Conservation (phyloP, 1,140 invertebrate genomes). For the Zaprionus ornatus region DNA sequence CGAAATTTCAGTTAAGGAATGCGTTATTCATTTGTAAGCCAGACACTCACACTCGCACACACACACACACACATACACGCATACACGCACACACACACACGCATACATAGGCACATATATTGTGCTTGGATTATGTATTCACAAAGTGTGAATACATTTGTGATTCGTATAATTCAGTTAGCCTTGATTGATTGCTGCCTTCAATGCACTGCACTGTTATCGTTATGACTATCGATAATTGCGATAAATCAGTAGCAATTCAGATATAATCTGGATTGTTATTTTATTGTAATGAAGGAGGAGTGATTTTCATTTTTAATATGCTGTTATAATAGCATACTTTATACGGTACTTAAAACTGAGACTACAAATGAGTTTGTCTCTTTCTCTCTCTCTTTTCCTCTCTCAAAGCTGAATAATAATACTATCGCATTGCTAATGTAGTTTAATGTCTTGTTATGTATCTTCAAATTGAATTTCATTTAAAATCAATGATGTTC, state of each 20-base stretch:
- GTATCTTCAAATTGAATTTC: no score
- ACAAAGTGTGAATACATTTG: neutral
- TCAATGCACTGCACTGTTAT: neutral
- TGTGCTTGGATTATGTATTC: neutral
- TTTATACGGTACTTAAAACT: no score
- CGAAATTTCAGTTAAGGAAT: slow-evolving; percentile 6
- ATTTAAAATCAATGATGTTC: no score
- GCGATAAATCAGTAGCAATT: neutral
- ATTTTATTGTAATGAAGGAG: no score
- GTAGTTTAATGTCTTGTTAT: no score
- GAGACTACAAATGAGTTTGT: no score
- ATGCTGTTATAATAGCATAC: neutral
- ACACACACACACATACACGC: neutral
- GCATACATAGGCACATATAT: neutral
- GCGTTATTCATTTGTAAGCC: neutral
- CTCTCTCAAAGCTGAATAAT: neutral
- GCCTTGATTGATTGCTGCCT: neutral
- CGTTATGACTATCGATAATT: neutral
- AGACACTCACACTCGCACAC: neutral
- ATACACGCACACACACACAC: neutral
- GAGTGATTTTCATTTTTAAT: neutral
- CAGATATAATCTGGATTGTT: no score
- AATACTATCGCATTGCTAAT: neutral
- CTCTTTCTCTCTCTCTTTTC: no score
- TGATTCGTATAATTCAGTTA: neutral